phyloP scores from a whole-genome alignment of 2,113 vertebrate genomes.

The Montifringilla adamsi region DNA sequence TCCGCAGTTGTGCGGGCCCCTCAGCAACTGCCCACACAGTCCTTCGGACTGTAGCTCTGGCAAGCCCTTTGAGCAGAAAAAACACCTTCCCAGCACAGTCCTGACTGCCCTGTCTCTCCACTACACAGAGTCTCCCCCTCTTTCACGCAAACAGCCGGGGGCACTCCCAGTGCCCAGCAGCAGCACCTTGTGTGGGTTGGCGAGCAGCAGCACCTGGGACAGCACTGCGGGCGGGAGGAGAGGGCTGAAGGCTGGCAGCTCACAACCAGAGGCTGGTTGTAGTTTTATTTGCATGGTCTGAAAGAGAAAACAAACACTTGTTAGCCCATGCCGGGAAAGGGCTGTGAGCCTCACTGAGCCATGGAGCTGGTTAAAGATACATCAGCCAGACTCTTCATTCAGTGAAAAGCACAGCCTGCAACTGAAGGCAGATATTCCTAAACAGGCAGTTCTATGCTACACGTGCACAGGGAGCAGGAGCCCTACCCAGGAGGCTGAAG shows the following conservation, averaged over 20 bases:
- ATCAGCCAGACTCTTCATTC: background rate
- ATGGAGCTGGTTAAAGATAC: background rate
- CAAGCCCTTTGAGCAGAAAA: background rate
- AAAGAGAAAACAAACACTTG: background rate
- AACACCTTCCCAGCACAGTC: background rate
- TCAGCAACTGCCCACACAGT: background rate
- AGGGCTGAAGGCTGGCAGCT: conserved; percentile 84
- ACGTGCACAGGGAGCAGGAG: background rate
- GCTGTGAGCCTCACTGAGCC: background rate
- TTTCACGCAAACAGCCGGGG: background rate
- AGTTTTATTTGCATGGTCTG: conserved; percentile 85
- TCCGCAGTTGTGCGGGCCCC: background rate
- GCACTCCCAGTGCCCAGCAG: fast-evolving
- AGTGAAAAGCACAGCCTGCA: background rate
- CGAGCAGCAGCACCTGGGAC: conserved; percentile 83
- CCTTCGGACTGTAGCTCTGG: background rate
- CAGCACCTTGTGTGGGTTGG: conserved; percentile 82
- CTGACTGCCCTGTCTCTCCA: background rate
- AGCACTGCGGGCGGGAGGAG: conserved; percentile 78
- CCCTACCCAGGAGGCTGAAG: background rate
- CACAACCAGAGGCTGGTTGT: conserved; percentile 79
- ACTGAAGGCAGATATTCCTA: background rate
- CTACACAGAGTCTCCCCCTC: background rate
- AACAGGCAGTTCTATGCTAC: background rate
- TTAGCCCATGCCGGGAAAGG: background rate